phyloP scores from a whole-genome alignment of 2,888 invertebrate species.

The Galerucella calmariensis region DNA sequence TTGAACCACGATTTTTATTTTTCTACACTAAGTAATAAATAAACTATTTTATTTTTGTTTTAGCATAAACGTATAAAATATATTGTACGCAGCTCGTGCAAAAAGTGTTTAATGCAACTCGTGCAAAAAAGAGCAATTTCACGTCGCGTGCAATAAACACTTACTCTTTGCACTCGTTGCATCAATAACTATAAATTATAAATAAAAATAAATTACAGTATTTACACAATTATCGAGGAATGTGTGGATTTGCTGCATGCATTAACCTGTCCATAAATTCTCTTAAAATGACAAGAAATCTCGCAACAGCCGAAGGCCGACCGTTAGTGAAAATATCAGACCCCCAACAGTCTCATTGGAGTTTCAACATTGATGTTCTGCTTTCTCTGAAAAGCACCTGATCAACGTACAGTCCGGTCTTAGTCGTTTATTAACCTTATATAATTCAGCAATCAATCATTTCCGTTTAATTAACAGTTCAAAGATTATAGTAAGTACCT shows the following conservation, averaged over 20 bases:
- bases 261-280: conserved; percentile 4
- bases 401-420: not conserved
- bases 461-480: conserved; percentile 27
- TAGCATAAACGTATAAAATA: too few relatives aligned
- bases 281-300: conserved; percentile 3
- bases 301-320: not conserved
- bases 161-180: too few relatives aligned
- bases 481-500: conserved; percentile 13
- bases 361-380: not conserved
- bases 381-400: conserved; percentile 13
- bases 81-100: too few relatives aligned
- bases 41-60: too few relatives aligned
- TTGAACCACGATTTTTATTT: too few relatives aligned
- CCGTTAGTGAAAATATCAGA: conserved; percentile 3
- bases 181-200: not conserved
- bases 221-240: not conserved
- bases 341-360: not conserved
- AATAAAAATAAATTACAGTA: conserved; percentile 4
- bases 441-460: conserved; percentile 24
- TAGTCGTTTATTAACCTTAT: conserved; percentile 9
- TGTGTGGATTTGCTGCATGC: not conserved
- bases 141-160: too few relatives aligned
- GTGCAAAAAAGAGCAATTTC: too few relatives aligned
- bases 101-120: too few relatives aligned
- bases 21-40: too few relatives aligned